Evolutionary conservation across 1,140 invertebrate species (phyloP), one percentile per base, ranked within the genome.

Genomic region (Zaprionus kolodkinae): DNA sequence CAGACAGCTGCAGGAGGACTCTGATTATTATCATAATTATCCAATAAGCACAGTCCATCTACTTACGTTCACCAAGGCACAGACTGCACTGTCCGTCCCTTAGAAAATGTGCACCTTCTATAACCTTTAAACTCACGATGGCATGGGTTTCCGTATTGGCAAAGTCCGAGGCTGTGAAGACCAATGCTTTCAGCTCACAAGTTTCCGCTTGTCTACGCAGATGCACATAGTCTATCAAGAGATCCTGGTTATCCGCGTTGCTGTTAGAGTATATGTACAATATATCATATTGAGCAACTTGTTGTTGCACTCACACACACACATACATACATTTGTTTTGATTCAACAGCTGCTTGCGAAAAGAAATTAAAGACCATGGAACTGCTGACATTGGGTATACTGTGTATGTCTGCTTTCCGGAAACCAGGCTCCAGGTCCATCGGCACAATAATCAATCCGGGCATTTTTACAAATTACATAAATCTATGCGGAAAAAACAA

Each of bases 341-440:
- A n/a, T 15, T 76, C 57, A n/a, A 45, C 83, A 1, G 66, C 35
- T 21, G 60, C 59, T 15, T 61, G 64, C n/a, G 84, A 48, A 33
- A 71, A 86, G 52, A 80, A 92, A 12, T 81, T 81, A 21, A 76
- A 91, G 7, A 92, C 75, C 69, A 90, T 90, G 35, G 78, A 78
- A 52, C 70, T 91, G 35, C 56, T 88, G 0, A 92, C 15, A 1
- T 21, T 27, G 17, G 91, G 91, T 56, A 92, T 65, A 25, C 72
- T 91, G 30, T 91, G 81, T 6, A 81, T 65, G 64, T 86, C 78
- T 12, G 87, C 91, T 59, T 89, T 92, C 1, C 78, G 85, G 60
- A 84, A 92, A 3, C 87, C 91, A 1, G 76, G 78, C 40, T 92
- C 91, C 48, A 92, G 35, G 56, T 91, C 87, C 71, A 92, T 83